Evolutionary conservation across 2,888 invertebrate genomes (phyloP).

Genomic region (Lasiommata megera): DNA sequence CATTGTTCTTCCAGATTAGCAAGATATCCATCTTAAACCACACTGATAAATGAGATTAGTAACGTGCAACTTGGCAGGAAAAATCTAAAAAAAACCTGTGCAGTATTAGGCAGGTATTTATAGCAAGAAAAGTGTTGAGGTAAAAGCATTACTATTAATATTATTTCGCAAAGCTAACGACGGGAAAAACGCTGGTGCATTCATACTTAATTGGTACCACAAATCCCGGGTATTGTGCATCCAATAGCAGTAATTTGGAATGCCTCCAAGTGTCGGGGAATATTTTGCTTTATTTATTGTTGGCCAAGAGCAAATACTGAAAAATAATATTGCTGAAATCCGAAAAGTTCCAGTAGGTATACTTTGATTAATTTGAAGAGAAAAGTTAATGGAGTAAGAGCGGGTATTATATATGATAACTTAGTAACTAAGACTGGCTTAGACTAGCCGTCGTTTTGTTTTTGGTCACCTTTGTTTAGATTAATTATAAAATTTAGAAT

Average conservation of each 20-base stretch:
- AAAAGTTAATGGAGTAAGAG: too few relatives aligned
- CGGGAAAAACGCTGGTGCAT: conserved; percentile 10
- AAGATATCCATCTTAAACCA: too few relatives aligned
- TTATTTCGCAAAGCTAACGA: conserved; percentile 1
- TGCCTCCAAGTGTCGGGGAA: conserved; percentile 21
- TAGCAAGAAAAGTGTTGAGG: too few relatives aligned
- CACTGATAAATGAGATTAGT: too few relatives aligned
- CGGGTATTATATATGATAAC: too few relatives aligned
- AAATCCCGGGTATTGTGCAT: conserved; percentile 26
- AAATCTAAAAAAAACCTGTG: too few relatives aligned
- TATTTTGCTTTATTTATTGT: conserved; percentile 13
- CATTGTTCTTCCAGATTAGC: too few relatives aligned
- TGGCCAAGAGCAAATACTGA: neutral
- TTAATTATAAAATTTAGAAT: too few relatives aligned
- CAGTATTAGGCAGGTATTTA: neutral
- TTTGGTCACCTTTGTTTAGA: too few relatives aligned
- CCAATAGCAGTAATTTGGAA: conserved; percentile 28
- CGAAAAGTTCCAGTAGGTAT: neutral
- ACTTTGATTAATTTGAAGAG: neutral
- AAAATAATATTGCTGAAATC: neutral
- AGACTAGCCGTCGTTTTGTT: too few relatives aligned
- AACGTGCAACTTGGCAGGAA: too few relatives aligned
- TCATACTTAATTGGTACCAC: conserved; percentile 20
- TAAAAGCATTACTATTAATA: neutral
- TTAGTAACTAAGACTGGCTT: too few relatives aligned